phyloP scores from a whole-genome alignment of 2,888 invertebrate genomes.

The Mythimna vitellina region DNA sequence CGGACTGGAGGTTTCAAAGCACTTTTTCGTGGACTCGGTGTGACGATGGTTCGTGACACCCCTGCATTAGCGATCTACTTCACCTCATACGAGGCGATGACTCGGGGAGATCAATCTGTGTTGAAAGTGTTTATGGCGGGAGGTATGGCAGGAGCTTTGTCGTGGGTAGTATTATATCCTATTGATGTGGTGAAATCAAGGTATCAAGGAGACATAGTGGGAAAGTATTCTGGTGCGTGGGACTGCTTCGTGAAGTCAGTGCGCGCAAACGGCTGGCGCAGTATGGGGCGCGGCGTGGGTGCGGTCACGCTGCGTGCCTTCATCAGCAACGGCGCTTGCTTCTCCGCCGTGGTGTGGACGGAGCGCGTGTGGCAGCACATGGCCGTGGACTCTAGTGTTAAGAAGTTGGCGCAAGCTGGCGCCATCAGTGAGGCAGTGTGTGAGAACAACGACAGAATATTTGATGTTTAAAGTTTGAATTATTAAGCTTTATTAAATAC shows the following conservation, averaged over 20 bases:
- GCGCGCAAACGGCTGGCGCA: slow-evolving; percentile 92
- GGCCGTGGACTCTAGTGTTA: slow-evolving; percentile 72
- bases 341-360: slow-evolving; percentile 96
- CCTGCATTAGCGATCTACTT: slow-evolving; percentile 97
- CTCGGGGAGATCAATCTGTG: slow-evolving; percentile 91
- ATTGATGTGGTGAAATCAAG: slow-evolving; percentile 97
- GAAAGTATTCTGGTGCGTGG: slow-evolving; percentile 92
- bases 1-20: slow-evolving; percentile 92
- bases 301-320: slow-evolving; percentile 96
- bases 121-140: slow-evolving; percentile 94
- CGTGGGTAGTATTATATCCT: slow-evolving; percentile 97
- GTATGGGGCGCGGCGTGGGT: slow-evolving; percentile 94
- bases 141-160: slow-evolving; percentile 95
- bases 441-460: slow-evolving; percentile 79
- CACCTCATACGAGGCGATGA: slow-evolving; percentile 95
- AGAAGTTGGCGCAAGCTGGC: slow-evolving; percentile 72
- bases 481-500: slow-evolving; percentile 18
- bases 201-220: slow-evolving; percentile 93
- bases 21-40: slow-evolving; percentile 93
- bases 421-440: slow-evolving; percentile 78
- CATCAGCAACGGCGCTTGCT: slow-evolving; percentile 98
- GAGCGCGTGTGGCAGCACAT: slow-evolving; percentile 89
- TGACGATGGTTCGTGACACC: slow-evolving; percentile 95
- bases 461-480: slow-evolving; percentile 70
- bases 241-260: slow-evolving; percentile 95